Percentiles rank a stretch among this genome's conserved stretches.
phyloP scores from a whole-genome alignment of 2,888 invertebrate species.

The Microctonus aethiopoides region DNA sequence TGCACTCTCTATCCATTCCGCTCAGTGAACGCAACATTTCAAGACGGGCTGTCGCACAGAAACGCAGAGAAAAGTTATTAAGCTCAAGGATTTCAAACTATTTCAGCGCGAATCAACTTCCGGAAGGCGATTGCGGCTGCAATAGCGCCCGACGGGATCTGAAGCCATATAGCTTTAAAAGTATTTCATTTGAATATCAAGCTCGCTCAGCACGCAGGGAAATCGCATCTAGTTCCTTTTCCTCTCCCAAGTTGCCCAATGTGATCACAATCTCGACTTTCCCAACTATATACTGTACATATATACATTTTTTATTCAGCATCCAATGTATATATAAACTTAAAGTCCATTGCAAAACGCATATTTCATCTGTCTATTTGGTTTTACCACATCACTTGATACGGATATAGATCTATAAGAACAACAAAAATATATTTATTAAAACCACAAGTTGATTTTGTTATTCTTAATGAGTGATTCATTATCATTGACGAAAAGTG shows the following conservation, averaged over 20 bases:
- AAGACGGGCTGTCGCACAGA: conserved; percentile 21
- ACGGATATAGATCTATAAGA: not conserved
- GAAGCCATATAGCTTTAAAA: conserved; percentile 22
- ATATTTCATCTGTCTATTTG: not conserved
- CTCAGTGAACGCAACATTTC: conserved; percentile 1
- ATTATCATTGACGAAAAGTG: no score
- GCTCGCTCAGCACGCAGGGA: conserved; percentile 5
- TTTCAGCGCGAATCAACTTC: conserved; percentile 29
- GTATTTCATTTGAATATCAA: conserved; percentile 30
- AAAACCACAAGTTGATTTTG: no score
- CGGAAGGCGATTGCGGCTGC: conserved; percentile 28
- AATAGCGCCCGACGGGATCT: conserved; percentile 16
- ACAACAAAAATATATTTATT: not conserved
- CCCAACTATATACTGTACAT: not conserved
- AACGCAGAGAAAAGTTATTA: conserved; percentile 29
- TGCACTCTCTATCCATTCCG: conserved; percentile 4
- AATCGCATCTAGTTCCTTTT: not conserved
- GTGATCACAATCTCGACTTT: conserved; percentile 12
- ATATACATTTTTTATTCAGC: not conserved
- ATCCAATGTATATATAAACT: not conserved
- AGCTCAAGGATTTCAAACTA: conserved; percentile 26
- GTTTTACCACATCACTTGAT: not conserved
- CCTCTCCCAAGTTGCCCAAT: not conserved
- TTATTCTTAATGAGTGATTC: no score
- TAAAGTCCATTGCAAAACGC: not conserved